These are phyloP conservation scores for Lindbergichthys nudifrons DNA, from an alignment of 2,797 vertebrate species.

Conservation along the genomic window DNA sequence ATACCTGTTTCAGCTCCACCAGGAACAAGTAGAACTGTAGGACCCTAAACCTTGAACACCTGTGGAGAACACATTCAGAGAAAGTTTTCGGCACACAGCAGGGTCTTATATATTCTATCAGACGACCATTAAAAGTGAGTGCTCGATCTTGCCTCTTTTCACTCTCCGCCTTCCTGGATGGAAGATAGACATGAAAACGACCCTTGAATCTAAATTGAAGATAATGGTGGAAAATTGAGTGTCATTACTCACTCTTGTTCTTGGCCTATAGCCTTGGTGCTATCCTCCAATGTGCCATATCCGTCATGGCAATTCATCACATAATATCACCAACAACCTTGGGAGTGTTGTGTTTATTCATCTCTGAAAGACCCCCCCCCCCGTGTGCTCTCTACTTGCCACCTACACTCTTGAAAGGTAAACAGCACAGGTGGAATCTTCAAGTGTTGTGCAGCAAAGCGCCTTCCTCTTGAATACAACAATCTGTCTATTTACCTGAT, in stretches of 20 bases:
- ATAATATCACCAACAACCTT: constrained; percentile 69
- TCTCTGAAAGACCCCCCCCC: constrained; percentile 63
- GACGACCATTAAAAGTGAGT: constrained; percentile 37
- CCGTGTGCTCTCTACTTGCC: constrained; percentile 43
- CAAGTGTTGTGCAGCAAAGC: constrained; percentile 26
- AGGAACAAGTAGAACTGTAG: not conserved
- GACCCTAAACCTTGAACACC: constrained; percentile 31
- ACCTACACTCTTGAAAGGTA: constrained; percentile 71
- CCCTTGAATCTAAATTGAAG: constrained; percentile 66
- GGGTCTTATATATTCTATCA: constrained; percentile 51
- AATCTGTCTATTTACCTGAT: constrained; percentile 45
- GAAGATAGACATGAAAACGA: constrained; percentile 61
- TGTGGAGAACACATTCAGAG: constrained; percentile 27
- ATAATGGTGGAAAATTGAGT: constrained; percentile 66
- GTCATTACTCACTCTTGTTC: constrained; percentile 67
- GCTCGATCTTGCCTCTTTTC: constrained; percentile 32
- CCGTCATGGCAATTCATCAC: constrained; percentile 55
- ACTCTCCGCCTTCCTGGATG: constrained; percentile 16
- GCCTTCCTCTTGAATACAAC: constrained; percentile 20
- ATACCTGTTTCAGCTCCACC: not conserved
- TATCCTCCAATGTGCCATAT: constrained; percentile 48
- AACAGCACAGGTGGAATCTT: constrained; percentile 41
- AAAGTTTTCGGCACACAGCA: constrained; percentile 33
- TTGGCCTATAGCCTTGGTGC: constrained; percentile 57
- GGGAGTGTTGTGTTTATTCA: constrained; percentile 73